Base-by-base conservation (phyloP, 2,888 invertebrate genomes). In the Baccha elongata region DNA sequence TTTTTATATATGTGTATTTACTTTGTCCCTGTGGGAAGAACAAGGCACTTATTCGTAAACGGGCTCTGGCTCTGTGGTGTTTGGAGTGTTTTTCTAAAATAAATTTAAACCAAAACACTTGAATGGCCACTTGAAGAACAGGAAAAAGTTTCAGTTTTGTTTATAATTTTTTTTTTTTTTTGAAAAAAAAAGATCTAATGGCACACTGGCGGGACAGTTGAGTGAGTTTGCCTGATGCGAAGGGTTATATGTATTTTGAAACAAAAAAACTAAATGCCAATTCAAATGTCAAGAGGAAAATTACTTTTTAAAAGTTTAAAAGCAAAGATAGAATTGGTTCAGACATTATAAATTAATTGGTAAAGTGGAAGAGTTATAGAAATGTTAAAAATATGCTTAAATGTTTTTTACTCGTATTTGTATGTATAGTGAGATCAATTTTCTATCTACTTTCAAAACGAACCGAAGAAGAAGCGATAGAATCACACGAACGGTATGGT, bases 91-190 rank as follows among this genome's bases (percentile, higher is more conserved):
- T 78, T 62, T 64, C 3, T 8, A 48, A 52, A 69, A 71, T 65
- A 52, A 48, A 60, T 72, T 78, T 44, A 81, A 74, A 81, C 37
- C 69, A 75, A 81, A 71, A 76, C 76, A 81, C 81, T 81, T 81
- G 81, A 81, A 65, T 44, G 60, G 60, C 60, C 81, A 67, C 71
- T 81, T 75, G 75, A 64, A 40, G 32, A 52, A 48, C 29, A 42
- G 13, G 65, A 32, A 75, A 75, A 81, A 72, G 60, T 75, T 81
- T 64, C 21, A 40, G 15, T 53, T 73, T 74, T 67, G 60, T 40
- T 60, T 55, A 58, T 72, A 6, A 60, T 48, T 42, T 78, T 35
- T 8, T 19, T 48, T 19, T 65, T 67, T 35, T 52, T 52, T 15
- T 58, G 40, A 8, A 46, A 11, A n/a, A 35, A 58, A 42, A 10